phyloP scores from a whole-genome alignment of 1,140 invertebrate genomes.

The Pygmarrhopalites habei region DNA sequence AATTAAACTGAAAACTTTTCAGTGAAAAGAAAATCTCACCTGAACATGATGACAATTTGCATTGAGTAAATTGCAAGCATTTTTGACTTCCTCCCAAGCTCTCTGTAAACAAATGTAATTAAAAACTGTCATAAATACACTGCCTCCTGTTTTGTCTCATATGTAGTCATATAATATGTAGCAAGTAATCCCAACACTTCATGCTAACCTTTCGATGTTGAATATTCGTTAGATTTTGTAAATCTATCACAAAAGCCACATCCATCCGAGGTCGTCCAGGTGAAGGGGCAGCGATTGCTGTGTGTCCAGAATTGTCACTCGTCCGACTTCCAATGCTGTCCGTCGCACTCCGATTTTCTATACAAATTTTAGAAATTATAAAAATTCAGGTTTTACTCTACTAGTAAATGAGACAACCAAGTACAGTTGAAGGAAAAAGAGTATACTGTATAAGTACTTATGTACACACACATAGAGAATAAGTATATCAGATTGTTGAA shows the following conservation, averaged over 20 bases:
- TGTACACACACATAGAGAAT: no score
- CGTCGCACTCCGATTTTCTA: slow-evolving; percentile 52
- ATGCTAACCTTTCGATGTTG: slow-evolving; percentile 64
- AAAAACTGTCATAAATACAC: no score
- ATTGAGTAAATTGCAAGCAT: slow-evolving; percentile 67
- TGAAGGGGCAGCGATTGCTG: slow-evolving; percentile 39
- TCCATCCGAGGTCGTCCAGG: slow-evolving; percentile 76
- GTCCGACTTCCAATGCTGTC: slow-evolving; percentile 64
- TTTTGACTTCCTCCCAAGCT: slow-evolving; percentile 74
- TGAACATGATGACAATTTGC: slow-evolving; percentile 75
- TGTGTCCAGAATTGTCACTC: slow-evolving; percentile 62
- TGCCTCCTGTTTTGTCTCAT: no score
- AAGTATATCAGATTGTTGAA: no score
- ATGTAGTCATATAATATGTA: no score
- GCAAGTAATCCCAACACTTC: no score
- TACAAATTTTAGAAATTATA: no score
- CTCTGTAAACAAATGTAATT: no score
- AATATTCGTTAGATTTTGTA: slow-evolving; percentile 62
- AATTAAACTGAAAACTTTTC: no score
- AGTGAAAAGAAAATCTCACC: slow-evolving; percentile 47
- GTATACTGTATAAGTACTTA: no score
- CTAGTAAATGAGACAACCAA: no score
- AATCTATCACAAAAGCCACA: slow-evolving; percentile 77
- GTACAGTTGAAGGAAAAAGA: no score
- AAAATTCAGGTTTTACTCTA: not conserved